These are phyloP conservation scores for Eucriotettix oculatus DNA, from an alignment of 2,888 invertebrate species.

Conservation along the genomic window DNA sequence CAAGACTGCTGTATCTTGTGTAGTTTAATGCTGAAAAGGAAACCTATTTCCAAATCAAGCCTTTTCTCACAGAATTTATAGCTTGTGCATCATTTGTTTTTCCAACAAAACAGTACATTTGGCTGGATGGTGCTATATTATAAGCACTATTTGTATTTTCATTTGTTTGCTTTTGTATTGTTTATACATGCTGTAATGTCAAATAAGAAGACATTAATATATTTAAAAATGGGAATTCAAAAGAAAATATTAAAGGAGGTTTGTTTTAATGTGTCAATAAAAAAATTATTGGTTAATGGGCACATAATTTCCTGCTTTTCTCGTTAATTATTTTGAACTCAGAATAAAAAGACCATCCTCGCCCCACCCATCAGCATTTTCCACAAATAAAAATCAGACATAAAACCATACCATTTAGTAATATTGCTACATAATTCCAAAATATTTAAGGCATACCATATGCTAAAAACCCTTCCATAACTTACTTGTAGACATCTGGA, in stretches of 20 bases:
- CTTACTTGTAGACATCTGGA: conserved; percentile 71
- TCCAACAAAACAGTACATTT: conserved; percentile 11
- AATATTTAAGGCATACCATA: no score
- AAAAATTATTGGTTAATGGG: no score
- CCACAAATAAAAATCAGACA: no score
- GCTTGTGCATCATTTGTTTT: conserved; percentile 9
- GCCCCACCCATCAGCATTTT: no score
- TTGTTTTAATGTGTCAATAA: not conserved
- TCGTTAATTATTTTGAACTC: no score
- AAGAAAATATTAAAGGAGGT: not conserved
- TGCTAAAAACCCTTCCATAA: conserved; percentile 14
- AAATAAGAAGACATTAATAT: conserved; percentile 14
- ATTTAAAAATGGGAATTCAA: conserved; percentile 1
- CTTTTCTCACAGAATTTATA: conserved; percentile 9
- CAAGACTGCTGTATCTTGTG: conserved; percentile 3
- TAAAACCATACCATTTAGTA: no score
- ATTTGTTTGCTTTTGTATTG: conserved; percentile 11
- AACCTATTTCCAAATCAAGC: conserved; percentile 9
- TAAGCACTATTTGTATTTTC: conserved; percentile 9
- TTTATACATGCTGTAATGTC: conserved; percentile 14
- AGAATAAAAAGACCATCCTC: no score
- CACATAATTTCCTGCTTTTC: no score
- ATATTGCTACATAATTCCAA: no score
- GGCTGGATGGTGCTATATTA: conserved; percentile 8
- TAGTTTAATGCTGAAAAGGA: conserved; percentile 11